These are phyloP conservation scores for Murina feae DNA, from an alignment of 2,113 vertebrate genomes.

Conservation along the genomic window DNA sequence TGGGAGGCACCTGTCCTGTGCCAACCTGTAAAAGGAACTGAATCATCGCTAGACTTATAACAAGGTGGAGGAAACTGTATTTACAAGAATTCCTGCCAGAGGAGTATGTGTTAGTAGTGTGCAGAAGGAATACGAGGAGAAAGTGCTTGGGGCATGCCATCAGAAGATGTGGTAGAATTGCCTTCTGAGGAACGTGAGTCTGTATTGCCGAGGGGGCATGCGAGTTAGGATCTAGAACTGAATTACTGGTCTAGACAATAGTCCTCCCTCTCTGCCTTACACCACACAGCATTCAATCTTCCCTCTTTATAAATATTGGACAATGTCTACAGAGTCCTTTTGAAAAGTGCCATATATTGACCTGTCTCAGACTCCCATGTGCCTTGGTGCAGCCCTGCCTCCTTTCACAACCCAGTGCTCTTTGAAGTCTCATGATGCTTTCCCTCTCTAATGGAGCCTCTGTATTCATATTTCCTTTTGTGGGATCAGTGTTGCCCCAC, in stretches of 20 bases:
- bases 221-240: not conserved
- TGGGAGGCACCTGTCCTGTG: not conserved
- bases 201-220: accelerated
- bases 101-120: not conserved
- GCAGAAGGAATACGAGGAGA: not conserved
- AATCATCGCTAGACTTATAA: not conserved
- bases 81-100: not conserved
- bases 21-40: not conserved
- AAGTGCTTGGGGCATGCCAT: too few species aligned
- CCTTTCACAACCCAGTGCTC: not conserved
- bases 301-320: not conserved
- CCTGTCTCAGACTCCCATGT: not conserved
- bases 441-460: not conserved
- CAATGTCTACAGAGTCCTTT: not conserved
- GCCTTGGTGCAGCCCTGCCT: not conserved
- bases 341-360: not conserved
- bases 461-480: not conserved
- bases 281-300: accelerated
- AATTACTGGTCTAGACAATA: not conserved
- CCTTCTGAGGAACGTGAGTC: not conserved
- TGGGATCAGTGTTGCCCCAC: not conserved
- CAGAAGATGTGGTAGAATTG: not conserved
- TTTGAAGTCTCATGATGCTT: not conserved
- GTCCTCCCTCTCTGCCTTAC: not conserved
- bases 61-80: not conserved